Base-by-base conservation (phyloP, 2,113 vertebrate genomes). In the Promerops cafer region DNA sequence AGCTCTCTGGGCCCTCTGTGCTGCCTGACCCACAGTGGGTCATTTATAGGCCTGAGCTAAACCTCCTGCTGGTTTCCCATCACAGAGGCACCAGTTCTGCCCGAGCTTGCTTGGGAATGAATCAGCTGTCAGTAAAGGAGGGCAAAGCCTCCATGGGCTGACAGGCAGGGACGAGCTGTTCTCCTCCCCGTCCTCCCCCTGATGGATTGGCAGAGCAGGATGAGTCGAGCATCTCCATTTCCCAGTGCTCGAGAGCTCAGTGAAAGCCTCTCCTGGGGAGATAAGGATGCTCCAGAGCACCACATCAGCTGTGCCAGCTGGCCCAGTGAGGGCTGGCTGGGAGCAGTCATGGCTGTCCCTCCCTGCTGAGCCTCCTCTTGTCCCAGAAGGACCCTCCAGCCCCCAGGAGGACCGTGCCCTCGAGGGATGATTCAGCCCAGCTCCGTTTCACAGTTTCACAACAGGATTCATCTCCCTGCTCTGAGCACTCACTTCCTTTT, bases 231-330 rank as follows among this genome's bases (percentile, higher is more conserved):
- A 21, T 75, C 94, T 87, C 77, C 57, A 49, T 71, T 84, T 89
- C 91, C 89, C 56, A 15, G 33, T 2, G 69, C 91, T 94, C 0
- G 0, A 95, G 77, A 74, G 80, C 80, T 84, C 64, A 5, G 13
- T 39, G 72, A 91, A 84, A 94, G 64, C 80, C 92, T 89, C 83
- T 91, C 56, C 80, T 39, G 39, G 86, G 64, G 77, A 71, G 80
- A 89, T 66, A 31, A 96, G 93, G 91, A 40, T 85, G 72, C 91
- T 97, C 86, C 89, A 94, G 64, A 92, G 89, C 82, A 49, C 31
- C 76, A 47, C 8, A 20, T 23, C 60, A 40, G 65, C 4, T 0
- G 7, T 52, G 83, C 86, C 95, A 93, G 47, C 68, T 59, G 90
- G 88, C 30, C 1, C 4, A 20, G 42, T 2, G 39, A 70, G 68